Percentiles rank a stretch among this genome's conserved stretches.
These are phyloP conservation scores for Apodemia zela DNA, from an alignment of 2,888 invertebrate genomes.

Conservation along the genomic window DNA sequence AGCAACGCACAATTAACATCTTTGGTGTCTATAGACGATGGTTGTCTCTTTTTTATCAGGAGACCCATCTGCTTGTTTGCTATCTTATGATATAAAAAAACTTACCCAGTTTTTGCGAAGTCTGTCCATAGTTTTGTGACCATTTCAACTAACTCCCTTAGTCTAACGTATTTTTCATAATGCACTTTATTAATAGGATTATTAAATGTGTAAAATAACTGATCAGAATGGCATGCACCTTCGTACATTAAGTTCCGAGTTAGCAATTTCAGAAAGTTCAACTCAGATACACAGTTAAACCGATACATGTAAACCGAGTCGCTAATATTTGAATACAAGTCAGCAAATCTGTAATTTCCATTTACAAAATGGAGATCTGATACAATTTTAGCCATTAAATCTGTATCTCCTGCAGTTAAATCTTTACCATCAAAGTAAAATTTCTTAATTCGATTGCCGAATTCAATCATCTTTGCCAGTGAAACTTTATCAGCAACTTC, in stretches of 20 bases:
- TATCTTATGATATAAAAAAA: no score
- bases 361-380: slow-evolving; percentile 36
- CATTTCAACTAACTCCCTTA: no score
- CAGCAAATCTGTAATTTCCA: slow-evolving; percentile 35
- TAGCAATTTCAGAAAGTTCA: slow-evolving; percentile 38
- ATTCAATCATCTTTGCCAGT: slow-evolving; percentile 30
- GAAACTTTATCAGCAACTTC: slow-evolving; percentile 35
- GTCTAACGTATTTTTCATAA: no score
- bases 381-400: slow-evolving; percentile 28
- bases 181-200: slow-evolving; percentile 42
- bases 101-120: no score
- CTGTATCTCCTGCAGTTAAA: slow-evolving; percentile 30
- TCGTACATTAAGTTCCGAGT: slow-evolving; percentile 26
- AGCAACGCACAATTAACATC: no score
- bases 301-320: slow-evolving; percentile 37
- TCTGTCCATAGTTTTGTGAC: no score
- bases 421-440: slow-evolving; percentile 35
- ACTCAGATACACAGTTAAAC: slow-evolving; percentile 39
- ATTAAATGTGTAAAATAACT: slow-evolving; percentile 57
- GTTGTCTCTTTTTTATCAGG: no score
- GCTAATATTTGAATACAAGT: slow-evolving; percentile 31
- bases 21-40: no score
- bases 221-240: slow-evolving; percentile 64
- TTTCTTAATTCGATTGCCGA: slow-evolving; percentile 36
- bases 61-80: no score